Percentiles rank a stretch among this genome's conserved stretches.
phyloP scores from a whole-genome alignment of 2,888 invertebrate genomes.

The Noctua fimbriata region DNA sequence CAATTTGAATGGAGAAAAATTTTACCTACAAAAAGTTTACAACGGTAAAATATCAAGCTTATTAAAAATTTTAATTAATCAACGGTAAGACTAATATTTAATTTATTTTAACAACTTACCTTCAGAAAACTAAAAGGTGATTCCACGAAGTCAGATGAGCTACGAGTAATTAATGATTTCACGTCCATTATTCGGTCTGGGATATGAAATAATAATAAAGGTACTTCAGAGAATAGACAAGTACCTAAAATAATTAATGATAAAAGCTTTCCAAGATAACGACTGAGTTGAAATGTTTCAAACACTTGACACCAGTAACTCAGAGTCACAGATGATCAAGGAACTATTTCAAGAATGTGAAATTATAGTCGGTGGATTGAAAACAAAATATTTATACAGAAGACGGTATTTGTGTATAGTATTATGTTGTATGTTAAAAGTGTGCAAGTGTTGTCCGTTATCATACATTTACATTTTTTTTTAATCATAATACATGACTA shows the following conservation, averaged over 20 bases:
- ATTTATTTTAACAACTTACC: slow-evolving; percentile 27
- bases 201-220: slow-evolving; percentile 12
- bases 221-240: neutral
- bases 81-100: neutral
- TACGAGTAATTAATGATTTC: slow-evolving; percentile 35
- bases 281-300: slow-evolving; percentile 11
- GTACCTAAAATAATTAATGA: slow-evolving; percentile 1
- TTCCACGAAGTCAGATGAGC: slow-evolving; percentile 23
- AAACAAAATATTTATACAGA: neutral
- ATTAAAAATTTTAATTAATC: neutral
- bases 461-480: neutral
- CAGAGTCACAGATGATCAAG: slow-evolving; percentile 5
- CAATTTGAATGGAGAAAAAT: neutral
- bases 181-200: slow-evolving; percentile 44
- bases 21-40: neutral
- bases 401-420: slow-evolving; percentile 18
- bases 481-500: neutral
- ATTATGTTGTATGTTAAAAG: no score
- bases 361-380: slow-evolving; percentile 21
- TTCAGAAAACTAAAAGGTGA: slow-evolving; percentile 33
- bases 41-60: neutral
- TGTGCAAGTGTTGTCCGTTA: slow-evolving; percentile 26
- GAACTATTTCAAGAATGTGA: neutral
- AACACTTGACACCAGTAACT: slow-evolving; percentile 17
- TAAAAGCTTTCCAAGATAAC: slow-evolving; percentile 23